Percentiles rank a stretch among this genome's conserved stretches.
Evolutionary conservation across 2,113 vertebrate genomes (phyloP).

Genomic region (Syngnathoides biaculeatus): DNA sequence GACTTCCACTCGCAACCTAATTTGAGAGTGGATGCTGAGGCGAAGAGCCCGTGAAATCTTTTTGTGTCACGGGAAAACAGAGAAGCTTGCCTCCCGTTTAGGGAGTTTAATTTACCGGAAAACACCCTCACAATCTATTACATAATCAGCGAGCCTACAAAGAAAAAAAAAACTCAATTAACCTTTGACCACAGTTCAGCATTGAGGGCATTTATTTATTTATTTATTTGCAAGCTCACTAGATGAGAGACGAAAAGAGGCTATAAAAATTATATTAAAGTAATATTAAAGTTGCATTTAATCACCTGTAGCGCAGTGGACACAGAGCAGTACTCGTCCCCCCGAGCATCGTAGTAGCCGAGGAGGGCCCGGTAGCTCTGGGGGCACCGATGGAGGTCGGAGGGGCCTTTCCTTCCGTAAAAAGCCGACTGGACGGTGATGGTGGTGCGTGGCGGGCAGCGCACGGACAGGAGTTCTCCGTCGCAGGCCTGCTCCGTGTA

Average conservation of each 20-base stretch:
- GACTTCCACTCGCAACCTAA: slow-evolving; percentile 36
- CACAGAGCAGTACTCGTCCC: slow-evolving; percentile 80
- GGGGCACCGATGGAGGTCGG: slow-evolving; percentile 76
- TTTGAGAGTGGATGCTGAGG: slow-evolving; percentile 55
- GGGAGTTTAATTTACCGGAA: slow-evolving; percentile 58
- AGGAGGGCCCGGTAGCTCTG: slow-evolving; percentile 69
- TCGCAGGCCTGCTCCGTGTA: slow-evolving; percentile 85
- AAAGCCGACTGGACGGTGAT: slow-evolving; percentile 88
- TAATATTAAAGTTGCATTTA: not conserved
- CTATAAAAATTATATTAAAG: no score
- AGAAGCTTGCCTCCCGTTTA: slow-evolving; percentile 46
- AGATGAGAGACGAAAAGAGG: not conserved
- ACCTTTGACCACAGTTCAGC: slow-evolving; percentile 36
- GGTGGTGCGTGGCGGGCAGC: slow-evolving; percentile 85
- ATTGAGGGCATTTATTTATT: slow-evolving; percentile 23
- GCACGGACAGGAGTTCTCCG: slow-evolving; percentile 81
- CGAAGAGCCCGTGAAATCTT: slow-evolving; percentile 58
- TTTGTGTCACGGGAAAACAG: slow-evolving; percentile 53
- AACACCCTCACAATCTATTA: slow-evolving; percentile 62
- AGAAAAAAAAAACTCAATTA: slow-evolving; percentile 38
- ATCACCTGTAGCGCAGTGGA: slow-evolving; percentile 84
- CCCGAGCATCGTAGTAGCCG: slow-evolving; percentile 58
- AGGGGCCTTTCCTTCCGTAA: slow-evolving; percentile 78
- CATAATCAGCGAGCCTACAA: slow-evolving; percentile 43
- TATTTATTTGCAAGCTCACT: slow-evolving; percentile 3